Evolutionary conservation across 2,113 vertebrate species (phyloP).

Genomic region (Aix galericulata): DNA sequence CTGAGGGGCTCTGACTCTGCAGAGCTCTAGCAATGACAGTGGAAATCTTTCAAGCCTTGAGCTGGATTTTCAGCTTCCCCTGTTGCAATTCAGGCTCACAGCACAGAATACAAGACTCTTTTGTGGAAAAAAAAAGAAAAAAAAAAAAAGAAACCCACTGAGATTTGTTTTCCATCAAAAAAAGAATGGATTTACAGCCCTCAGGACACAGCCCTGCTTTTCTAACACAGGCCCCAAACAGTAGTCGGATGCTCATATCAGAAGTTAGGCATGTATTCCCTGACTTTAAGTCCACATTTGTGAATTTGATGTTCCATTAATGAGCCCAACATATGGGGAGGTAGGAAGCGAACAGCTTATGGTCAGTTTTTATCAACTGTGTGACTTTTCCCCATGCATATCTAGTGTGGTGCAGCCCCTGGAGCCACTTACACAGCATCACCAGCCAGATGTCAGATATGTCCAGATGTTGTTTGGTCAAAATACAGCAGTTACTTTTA

Average conservation of each 20-base stretch:
- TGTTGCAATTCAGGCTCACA: neutral
- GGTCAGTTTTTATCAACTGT: neutral
- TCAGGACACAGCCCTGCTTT: constrained; percentile 26
- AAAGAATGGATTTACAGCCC: constrained; percentile 57
- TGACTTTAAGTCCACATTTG: constrained; percentile 14
- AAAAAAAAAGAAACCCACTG: neutral
- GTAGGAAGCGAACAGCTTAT: neutral
- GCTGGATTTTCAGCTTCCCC: constrained; percentile 39
- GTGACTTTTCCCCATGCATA: neutral
- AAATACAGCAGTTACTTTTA: neutral
- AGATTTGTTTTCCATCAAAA: constrained; percentile 51
- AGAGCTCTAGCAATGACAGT: constrained; percentile 40
- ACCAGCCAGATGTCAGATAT: neutral
- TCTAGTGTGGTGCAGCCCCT: rapidly evolving
- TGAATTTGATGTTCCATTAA: constrained; percentile 40
- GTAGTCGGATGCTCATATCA: neutral
- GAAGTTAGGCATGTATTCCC: neutral
- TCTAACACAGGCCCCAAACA: constrained; percentile 6
- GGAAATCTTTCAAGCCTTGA: constrained; percentile 55
- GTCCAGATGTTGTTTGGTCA: neutral
- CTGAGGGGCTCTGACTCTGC: neutral
- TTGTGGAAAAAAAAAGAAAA: neutral
- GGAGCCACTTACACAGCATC: neutral
- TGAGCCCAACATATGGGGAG: constrained; percentile 14
- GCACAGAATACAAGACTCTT: constrained; percentile 29